A percentile compares a stretch with the other conserved stretches of the same genome.
Conservation (phyloP, 2,113 vertebrate species). For the Saccopteryx leptura region DNA sequence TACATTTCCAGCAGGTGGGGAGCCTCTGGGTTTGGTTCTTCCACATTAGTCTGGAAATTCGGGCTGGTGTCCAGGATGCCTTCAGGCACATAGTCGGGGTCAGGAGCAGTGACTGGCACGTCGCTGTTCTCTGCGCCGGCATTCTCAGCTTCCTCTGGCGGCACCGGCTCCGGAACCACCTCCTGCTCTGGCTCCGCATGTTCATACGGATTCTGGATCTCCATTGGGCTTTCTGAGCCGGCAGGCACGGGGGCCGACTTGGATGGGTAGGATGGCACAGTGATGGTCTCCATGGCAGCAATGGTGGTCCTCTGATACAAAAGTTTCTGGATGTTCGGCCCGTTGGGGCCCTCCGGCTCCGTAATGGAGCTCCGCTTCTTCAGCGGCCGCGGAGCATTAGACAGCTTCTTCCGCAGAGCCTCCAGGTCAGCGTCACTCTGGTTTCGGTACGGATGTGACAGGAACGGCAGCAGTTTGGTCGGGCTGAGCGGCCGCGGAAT, state of each 20-base stretch:
- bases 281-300: conserved; percentile 96
- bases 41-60: conserved; percentile 63
- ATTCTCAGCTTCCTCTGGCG: conserved; percentile 81
- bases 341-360: conserved; percentile 96
- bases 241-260: conserved; percentile 83
- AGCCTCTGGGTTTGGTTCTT: conserved; percentile 84
- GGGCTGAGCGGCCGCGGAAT: conserved; percentile 97
- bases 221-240: conserved; percentile 82
- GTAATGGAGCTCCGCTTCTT: conserved; percentile 99
- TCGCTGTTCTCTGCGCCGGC: conserved; percentile 84
- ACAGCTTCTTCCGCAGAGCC: conserved; percentile 96
- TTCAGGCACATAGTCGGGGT: conserved; percentile 89
- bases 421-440: conserved; percentile 98
- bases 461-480: conserved; percentile 97
- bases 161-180: conserved; percentile 79
- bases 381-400: conserved; percentile 95
- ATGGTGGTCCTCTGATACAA: conserved; percentile 98
- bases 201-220: conserved; percentile 87
- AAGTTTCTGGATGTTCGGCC: conserved; percentile 98
- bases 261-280: conserved; percentile 87
- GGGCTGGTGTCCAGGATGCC: conserved; percentile 79
- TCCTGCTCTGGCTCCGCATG: conserved; percentile 84
- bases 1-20: conserved; percentile 91
- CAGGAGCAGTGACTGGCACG: conserved; percentile 84
- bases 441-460: conserved; percentile 97